These are phyloP conservation scores for Fregata magnificens DNA, from an alignment of 2,113 vertebrate genomes.

Conservation along the genomic window DNA sequence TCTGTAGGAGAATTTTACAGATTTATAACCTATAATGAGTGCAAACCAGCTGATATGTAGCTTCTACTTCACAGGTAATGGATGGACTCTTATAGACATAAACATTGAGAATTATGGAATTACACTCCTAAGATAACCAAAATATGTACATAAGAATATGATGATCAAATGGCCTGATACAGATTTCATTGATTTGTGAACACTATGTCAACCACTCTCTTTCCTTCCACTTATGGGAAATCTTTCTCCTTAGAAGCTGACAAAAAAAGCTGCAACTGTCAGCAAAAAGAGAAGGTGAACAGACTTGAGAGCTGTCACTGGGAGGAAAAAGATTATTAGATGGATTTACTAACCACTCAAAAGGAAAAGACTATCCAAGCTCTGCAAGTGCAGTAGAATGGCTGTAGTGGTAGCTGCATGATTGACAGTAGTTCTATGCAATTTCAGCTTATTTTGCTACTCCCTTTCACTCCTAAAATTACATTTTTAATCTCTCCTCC, in stretches of 20 bases:
- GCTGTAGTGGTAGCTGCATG: background rate
- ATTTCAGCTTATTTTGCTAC: background rate
- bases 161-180: background rate
- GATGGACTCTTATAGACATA: background rate
- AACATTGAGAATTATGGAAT: background rate
- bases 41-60: background rate
- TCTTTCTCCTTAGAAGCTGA: background rate
- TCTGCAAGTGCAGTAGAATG: background rate
- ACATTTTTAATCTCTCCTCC: background rate
- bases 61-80: background rate
- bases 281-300: background rate
- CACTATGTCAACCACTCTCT: background rate
- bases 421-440: background rate
- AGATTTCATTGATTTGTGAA: background rate
- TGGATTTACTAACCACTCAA: background rate
- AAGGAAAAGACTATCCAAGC: background rate
- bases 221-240: background rate
- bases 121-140: background rate
- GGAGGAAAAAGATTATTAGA: background rate
- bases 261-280: background rate
- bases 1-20: background rate
- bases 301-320: background rate
- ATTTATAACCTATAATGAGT: background rate
- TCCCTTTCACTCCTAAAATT: background rate
- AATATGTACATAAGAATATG: background rate